Percentiles rank a stretch among this genome's conserved stretches.
phyloP scores from a whole-genome alignment of 2,888 invertebrate genomes.

The Strigamia transsilvanica region DNA sequence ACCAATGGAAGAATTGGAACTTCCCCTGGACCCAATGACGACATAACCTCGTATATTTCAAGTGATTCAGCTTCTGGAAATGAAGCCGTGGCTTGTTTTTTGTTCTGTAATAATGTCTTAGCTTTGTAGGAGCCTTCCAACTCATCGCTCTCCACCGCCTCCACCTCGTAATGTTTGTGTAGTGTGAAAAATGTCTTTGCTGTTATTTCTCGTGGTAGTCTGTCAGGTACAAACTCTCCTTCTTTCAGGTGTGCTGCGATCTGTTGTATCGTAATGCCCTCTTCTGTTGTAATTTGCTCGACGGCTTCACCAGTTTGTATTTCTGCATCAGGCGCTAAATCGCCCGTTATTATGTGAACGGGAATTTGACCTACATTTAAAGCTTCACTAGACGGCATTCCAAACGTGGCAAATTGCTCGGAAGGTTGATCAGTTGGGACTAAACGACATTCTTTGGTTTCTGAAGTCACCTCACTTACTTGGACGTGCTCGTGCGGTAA shows the following conservation, averaged over 20 bases:
- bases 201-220: slow-evolving; percentile 55
- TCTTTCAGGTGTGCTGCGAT: slow-evolving; percentile 57
- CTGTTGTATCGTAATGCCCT: slow-evolving; percentile 47
- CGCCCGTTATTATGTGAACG: slow-evolving; percentile 55
- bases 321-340: slow-evolving; percentile 51
- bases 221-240: slow-evolving; percentile 55
- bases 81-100: slow-evolving; percentile 27
- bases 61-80: slow-evolving; percentile 51
- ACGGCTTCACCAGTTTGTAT: background rate
- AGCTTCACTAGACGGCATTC: slow-evolving; percentile 55
- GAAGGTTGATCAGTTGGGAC: background rate
- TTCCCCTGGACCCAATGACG: slow-evolving; percentile 43
- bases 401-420: background rate
- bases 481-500: slow-evolving; percentile 54
- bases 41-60: slow-evolving; percentile 52
- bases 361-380: slow-evolving; percentile 56
- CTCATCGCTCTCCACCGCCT: slow-evolving; percentile 46
- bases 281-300: background rate
- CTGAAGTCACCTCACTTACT: slow-evolving; percentile 56
- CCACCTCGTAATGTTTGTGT: slow-evolving; percentile 54
- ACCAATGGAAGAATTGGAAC: background rate
- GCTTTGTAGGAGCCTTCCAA: slow-evolving; percentile 1
- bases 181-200: slow-evolving; percentile 54
- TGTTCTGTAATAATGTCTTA: background rate
- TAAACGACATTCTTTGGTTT: slow-evolving; percentile 55